Conservation (phyloP, 2,888 invertebrate genomes). For the Eutolmus rufibarbis region DNA sequence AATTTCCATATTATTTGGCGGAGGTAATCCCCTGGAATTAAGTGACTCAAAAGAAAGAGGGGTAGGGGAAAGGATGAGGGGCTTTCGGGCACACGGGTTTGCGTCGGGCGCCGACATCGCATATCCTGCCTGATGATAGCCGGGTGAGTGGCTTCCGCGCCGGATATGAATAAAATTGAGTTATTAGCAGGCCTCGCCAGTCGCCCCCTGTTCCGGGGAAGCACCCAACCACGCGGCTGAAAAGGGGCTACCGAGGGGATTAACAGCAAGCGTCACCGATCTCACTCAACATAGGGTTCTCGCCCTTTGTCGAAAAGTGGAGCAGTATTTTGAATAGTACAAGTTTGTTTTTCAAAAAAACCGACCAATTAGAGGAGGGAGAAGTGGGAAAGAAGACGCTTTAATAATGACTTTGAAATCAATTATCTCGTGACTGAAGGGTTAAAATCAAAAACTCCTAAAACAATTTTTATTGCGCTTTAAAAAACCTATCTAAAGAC, state of each 20-base stretch:
- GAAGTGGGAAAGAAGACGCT: too few species aligned
- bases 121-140: background rate
- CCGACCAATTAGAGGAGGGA: too few species aligned
- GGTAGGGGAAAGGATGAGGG: background rate
- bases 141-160: background rate
- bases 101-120: background rate
- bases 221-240: background rate
- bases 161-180: constrained; percentile 42
- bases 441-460: too few species aligned
- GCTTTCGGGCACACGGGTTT: background rate
- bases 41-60: background rate
- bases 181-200: constrained; percentile 1
- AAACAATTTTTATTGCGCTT: too few species aligned
- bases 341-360: too few species aligned
- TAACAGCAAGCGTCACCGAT: background rate
- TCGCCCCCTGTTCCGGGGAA: background rate
- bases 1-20: constrained; percentile 19
- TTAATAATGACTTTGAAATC: too few species aligned
- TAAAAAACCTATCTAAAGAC: too few species aligned
- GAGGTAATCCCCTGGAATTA: background rate
- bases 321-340: too few species aligned
- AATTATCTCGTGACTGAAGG: too few species aligned
- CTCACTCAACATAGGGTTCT: too few species aligned
- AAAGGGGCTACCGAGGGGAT: background rate
- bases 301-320: too few species aligned